A percentile compares a stretch with the other conserved stretches of the same genome.
These are phyloP conservation scores for Muricea muricata DNA, from an alignment of 92 coral and sea anemone species.

Conservation along the genomic window DNA sequence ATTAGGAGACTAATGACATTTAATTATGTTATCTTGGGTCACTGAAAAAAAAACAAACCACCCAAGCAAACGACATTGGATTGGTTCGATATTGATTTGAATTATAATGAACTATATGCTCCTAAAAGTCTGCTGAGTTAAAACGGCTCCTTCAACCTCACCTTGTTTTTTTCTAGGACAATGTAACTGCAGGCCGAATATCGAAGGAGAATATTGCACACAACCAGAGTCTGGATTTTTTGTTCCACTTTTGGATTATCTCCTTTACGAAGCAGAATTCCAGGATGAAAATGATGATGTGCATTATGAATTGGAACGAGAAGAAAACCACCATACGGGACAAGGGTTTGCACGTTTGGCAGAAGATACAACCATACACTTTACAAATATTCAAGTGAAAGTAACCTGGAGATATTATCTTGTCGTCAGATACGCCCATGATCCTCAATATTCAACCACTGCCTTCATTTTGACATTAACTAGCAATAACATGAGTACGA, in stretches of 20 bases:
- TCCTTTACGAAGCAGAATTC: constrained; percentile 74
- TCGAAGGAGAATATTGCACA: constrained; percentile 72
- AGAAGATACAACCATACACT: constrained; percentile 47
- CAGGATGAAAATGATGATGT: constrained; percentile 44
- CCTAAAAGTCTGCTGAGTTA: too few relatives aligned
- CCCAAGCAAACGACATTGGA: too few relatives aligned
- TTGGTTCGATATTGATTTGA: too few relatives aligned
- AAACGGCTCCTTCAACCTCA: too few relatives aligned
- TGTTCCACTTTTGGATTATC: constrained; percentile 73
- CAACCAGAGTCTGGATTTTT: constrained; percentile 61
- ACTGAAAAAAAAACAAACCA: too few relatives aligned
- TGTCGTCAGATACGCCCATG: constrained; percentile 65
- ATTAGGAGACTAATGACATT: too few relatives aligned
- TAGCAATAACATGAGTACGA: not conserved
- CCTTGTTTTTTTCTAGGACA: constrained; percentile 58
- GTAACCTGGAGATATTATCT: constrained; percentile 54
- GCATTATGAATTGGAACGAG: constrained; percentile 24
- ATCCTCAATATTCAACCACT: not conserved
- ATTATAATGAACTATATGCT: too few relatives aligned
- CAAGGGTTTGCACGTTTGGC: constrained; percentile 69
- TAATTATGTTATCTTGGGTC: too few relatives aligned
- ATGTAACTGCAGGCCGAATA: constrained; percentile 77
- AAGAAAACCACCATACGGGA: constrained; percentile 69
- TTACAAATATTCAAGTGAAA: constrained; percentile 34
- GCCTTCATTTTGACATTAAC: not conserved